Base-by-base conservation (phyloP, 1,140 invertebrate genomes). In the Ips nitidus region DNA sequence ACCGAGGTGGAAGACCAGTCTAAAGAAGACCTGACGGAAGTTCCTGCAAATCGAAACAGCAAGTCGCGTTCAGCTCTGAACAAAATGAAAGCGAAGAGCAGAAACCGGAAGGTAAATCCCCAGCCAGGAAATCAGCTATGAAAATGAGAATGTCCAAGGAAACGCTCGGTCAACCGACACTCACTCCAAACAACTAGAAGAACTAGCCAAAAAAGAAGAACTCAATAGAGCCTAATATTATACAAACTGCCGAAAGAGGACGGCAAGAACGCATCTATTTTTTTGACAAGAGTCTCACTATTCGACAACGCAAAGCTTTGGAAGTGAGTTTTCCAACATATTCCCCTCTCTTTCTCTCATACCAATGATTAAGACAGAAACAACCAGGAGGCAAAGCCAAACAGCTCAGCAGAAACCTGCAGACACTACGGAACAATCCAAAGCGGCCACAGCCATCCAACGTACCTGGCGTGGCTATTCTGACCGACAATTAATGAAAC, bases 231-330 rank as follows among this genome's bases (percentile, higher is more conserved):
- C 53, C 37, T 55, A 4, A 38, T n/a, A 1, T 8, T 38, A 2
- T 55, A 6, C 53, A 55, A 37, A 55, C 53, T 6, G 53, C 84
- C 47, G 86, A 88, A 74, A 79, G 85, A 65, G 84, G 81, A 0
- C 80, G 86, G 64, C 73, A 86, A 66, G 86, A 81, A 41, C 79
- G 90, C 38, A 73, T 83, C 3, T 83, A 82, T 59, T 79, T 77
- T 57, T 67, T 75, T 0, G 79, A 79, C 39, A 77, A 76, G 52
- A 74, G 78, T 52, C 74, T 74, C 71, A 72, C 39, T 74, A 58
- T 53, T 47, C 76, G 45, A 73, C 37, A 60, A 52, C 52, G 39
- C 0, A 65, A 73, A 47, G 66, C 55, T 42, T 2, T 67, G 56
- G 22, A 22, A 22, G 22, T 22, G 22, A 22, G 22, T 22, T 66